Base-by-base conservation (phyloP, 2,113 vertebrate genomes). In the Leptocoma aspasia region DNA sequence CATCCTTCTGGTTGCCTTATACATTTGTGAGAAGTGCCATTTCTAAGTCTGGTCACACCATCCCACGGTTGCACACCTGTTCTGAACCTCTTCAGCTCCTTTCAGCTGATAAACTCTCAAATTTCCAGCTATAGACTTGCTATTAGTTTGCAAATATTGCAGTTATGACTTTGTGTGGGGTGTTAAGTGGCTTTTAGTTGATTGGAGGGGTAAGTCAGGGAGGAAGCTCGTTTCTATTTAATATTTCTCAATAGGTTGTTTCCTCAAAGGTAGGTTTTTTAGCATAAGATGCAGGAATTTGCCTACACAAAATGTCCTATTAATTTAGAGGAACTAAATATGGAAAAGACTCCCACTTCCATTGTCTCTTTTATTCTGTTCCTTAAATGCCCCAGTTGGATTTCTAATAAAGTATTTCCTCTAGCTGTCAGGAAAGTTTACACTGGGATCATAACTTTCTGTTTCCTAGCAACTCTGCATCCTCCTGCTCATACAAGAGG, bases 381-480 rank as follows among this genome's bases (percentile, higher is more conserved):
- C 47, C 59, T 75, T 81, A 64, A 90, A 90, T 84, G 44, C 52
- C 72, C 33, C 37, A 13, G 52, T 81, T 64, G 56, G 83, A 75
- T 64, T 86, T 83, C 33, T 69, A 69, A 88, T 50, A 54, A 88
- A 90, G 27, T 89, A 44, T 92, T 95, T 94, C 61, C 65, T 91
- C 49, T 76, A 49, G 33, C 42, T 92, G 93, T 87, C 73, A 85
- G 60, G 71, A 37, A 92, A 94, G 60, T 93, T 95, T 91, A 84
- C 28, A 7, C 8, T 75, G 24, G n/a, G 61, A 76, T 75, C 33
- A 19, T 68, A 91, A 92, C 53, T 92, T 92, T 88, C 42, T 82
- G 92, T 94, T 87, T 95, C 96, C 93, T 89, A 94, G 95, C 86
- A 95, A 95, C 93, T 61, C 61, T 72, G 42, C 61, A 84, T 87